A percentile compares a stretch with the other conserved stretches of the same genome.
These are phyloP conservation scores for Eospalax fontanierii DNA, from an alignment of 2,797 vertebrate genomes.

Conservation along the genomic window DNA sequence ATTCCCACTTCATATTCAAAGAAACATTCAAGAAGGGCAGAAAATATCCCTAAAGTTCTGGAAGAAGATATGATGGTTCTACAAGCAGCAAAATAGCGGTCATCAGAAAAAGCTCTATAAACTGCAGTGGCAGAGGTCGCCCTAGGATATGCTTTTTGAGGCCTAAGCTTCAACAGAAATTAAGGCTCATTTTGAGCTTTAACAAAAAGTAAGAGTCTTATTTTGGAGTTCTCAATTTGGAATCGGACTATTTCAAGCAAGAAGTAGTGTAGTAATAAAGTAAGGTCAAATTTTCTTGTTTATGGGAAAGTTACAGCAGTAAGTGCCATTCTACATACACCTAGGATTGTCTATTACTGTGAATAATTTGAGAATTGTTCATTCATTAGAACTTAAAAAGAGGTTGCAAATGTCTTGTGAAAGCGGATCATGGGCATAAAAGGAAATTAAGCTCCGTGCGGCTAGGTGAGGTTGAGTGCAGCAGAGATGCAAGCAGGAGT, in stretches of 20 bases:
- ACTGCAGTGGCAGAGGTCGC: background rate
- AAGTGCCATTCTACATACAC: background rate
- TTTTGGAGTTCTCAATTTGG: background rate
- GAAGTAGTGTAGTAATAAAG: background rate
- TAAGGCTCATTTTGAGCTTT: too few species aligned
- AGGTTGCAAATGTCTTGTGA: background rate
- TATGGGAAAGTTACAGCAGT: background rate
- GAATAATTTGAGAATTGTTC: constrained; percentile 24
- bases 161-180: background rate
- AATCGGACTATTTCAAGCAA: constrained; percentile 9
- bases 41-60: background rate
- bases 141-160: background rate
- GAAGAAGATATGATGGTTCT: background rate
- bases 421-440: background rate
- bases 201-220: background rate
- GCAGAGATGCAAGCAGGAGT: background rate
- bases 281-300: constrained; percentile 1
- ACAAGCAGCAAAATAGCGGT: background rate
- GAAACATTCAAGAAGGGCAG: background rate
- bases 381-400: constrained; percentile 12
- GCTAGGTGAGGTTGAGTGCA: background rate
- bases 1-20: background rate
- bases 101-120: background rate
- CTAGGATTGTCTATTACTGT: background rate
- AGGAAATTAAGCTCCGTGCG: background rate